Evolutionary conservation across 2,888 invertebrate species (phyloP).

Genomic region (Lottia scabra): DNA sequence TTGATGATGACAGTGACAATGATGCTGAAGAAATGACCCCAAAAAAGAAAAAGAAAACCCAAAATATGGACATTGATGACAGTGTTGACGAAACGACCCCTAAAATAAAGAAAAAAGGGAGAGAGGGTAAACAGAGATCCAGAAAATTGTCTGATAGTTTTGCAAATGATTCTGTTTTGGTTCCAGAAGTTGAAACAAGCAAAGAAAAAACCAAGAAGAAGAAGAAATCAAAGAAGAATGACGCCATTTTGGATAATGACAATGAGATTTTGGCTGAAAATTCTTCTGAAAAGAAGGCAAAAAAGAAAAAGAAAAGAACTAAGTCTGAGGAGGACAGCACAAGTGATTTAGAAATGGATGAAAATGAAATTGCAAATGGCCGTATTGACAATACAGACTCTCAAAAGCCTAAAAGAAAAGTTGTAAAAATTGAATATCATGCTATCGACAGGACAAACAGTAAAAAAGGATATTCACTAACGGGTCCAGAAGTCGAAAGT

Average conservation of each 20-base stretch:
- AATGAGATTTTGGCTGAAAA: conserved; percentile 7
- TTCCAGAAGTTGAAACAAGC: not conserved
- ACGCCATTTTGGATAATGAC: conserved; percentile 1
- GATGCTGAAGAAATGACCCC: no score
- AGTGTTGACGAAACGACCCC: no score
- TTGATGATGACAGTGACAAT: no score
- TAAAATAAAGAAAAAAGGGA: no score
- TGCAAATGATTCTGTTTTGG: not conserved
- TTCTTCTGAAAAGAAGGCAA: conserved; percentile 18
- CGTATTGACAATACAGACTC: conserved; percentile 16
- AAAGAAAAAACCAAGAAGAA: conserved; percentile 6
- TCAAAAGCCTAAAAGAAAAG: conserved; percentile 1
- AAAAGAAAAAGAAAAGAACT: conserved; percentile 17
- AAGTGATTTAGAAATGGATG: conserved; percentile 11
- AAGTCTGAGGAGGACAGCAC: not conserved
- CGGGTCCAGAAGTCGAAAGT: conserved; percentile 9
- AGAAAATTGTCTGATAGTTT: no score
- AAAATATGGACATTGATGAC: no score
- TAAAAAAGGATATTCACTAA: not conserved
- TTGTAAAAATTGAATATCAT: conserved; percentile 5
- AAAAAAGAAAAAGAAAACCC: no score
- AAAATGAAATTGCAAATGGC: conserved; percentile 16
- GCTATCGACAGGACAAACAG: conserved; percentile 5
- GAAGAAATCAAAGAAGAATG: conserved; percentile 12
- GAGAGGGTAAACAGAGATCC: no score